A percentile compares a stretch with the other conserved stretches of the same genome.
Evolutionary conservation across 2,797 vertebrate species (phyloP).

Genomic region (Syncerus caffer): DNA sequence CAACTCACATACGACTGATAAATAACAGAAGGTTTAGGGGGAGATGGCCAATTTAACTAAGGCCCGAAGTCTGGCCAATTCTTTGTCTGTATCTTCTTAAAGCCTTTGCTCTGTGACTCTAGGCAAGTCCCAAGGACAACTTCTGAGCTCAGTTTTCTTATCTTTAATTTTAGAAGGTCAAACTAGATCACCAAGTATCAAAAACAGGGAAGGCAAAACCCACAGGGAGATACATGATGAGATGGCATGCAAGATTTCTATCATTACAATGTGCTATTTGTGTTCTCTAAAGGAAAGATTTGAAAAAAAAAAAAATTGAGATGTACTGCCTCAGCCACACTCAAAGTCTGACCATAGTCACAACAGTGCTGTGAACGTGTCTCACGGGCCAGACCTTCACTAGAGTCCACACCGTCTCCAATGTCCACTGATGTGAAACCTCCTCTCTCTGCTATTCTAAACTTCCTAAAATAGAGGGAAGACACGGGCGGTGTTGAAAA

Average conservation of each 20-base stretch:
- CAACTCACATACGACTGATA: not conserved
- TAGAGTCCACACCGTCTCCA: not conserved
- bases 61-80: not conserved
- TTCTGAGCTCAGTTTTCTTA: not conserved
- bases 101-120: not conserved
- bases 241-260: not conserved
- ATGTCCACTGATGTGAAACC: fast-evolving
- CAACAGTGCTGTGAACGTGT: fast-evolving
- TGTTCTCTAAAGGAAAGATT: not conserved
- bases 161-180: not conserved
- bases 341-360: not conserved
- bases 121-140: not conserved
- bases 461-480: not conserved
- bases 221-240: not conserved
- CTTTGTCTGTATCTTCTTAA: not conserved
- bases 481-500: not conserved
- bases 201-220: not conserved
- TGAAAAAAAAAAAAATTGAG: not conserved
- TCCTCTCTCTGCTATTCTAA: not conserved
- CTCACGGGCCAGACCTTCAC: fast-evolving
- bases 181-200: not conserved
- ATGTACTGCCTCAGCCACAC: not conserved
- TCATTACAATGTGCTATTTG: not conserved
- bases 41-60: not conserved
- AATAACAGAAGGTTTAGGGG: not conserved